These are phyloP conservation scores for Eunapius fragilis DNA, from an alignment of 37 sponge, comb jelly and placozoan species.

Conservation along the genomic window DNA sequence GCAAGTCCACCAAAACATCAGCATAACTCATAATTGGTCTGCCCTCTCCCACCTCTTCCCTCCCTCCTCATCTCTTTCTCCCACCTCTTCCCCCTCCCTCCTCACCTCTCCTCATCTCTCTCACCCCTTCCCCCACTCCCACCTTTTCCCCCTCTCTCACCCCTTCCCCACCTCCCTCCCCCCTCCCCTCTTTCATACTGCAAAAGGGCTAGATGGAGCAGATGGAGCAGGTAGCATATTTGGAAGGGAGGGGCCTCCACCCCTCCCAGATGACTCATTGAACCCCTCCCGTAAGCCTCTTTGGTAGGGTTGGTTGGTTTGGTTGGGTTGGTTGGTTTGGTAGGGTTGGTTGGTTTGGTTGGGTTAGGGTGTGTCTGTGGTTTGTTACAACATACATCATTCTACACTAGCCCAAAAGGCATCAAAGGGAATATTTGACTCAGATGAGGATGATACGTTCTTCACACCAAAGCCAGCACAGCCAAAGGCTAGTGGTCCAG, in stretches of 20 bases:
- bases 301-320: background rate
- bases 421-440: slow-evolving; percentile 52
- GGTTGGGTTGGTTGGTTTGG: no score
- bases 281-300: background rate
- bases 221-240: no score
- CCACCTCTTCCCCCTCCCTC: no score
- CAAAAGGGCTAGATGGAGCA: background rate
- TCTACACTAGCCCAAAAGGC: background rate
- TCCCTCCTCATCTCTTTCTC: no score
- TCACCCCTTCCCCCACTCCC: no score
- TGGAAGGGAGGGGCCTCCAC: background rate
- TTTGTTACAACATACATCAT: background rate
- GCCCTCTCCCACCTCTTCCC: no score
- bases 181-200: background rate
- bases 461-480: slow-evolving; percentile 34
- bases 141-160: no score
- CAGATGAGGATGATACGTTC: slow-evolving; percentile 62
- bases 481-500: background rate
- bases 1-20: background rate
- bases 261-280: background rate
- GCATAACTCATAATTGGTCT: no score
- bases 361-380: no score
- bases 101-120: no score
- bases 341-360: no score
- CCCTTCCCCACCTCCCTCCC: background rate